Conservation (phyloP, 2,113 vertebrate species). For the Macaca nemestrina region DNA sequence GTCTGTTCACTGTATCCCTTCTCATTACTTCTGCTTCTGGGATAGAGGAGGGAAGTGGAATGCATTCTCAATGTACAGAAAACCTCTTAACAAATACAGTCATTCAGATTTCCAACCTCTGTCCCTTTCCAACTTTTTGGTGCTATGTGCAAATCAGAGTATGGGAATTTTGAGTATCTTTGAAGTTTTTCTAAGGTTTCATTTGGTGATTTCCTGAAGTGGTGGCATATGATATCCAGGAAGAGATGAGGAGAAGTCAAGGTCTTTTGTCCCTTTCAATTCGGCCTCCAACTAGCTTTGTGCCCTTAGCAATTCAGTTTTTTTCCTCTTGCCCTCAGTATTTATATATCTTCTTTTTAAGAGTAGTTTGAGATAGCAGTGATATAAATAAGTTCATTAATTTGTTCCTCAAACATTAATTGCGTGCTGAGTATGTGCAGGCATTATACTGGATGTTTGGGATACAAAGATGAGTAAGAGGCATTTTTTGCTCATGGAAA, state of each 20-base stretch:
- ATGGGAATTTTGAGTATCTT: not conserved
- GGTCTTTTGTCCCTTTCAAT: not conserved
- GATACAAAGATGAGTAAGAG: not conserved
- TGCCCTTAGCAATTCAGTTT: not conserved
- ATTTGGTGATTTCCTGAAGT: slow-evolving; percentile 20
- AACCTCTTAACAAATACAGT: not conserved
- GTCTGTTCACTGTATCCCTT: not conserved
- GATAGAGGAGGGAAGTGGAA: not conserved
- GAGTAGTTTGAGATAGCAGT: not conserved
- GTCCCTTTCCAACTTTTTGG: not conserved
- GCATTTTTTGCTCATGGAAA: not conserved
- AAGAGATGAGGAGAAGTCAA: not conserved
- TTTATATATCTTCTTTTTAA: not conserved
- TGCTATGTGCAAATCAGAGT: not conserved
- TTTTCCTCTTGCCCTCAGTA: not conserved
- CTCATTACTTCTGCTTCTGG: not conserved
- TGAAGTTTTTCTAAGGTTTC: not conserved
- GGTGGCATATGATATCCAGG: not conserved
- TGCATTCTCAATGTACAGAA: not conserved
- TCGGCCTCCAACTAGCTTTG: not conserved
- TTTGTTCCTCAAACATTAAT: not conserved
- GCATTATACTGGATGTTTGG: not conserved
- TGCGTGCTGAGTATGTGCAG: not conserved
- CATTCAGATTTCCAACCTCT: not conserved
- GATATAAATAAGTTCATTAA: not conserved